A percentile compares a stretch with the other conserved stretches of the same genome.
These are phyloP conservation scores for Columbina picui DNA, from an alignment of 2,113 vertebrate genomes.

Conservation along the genomic window DNA sequence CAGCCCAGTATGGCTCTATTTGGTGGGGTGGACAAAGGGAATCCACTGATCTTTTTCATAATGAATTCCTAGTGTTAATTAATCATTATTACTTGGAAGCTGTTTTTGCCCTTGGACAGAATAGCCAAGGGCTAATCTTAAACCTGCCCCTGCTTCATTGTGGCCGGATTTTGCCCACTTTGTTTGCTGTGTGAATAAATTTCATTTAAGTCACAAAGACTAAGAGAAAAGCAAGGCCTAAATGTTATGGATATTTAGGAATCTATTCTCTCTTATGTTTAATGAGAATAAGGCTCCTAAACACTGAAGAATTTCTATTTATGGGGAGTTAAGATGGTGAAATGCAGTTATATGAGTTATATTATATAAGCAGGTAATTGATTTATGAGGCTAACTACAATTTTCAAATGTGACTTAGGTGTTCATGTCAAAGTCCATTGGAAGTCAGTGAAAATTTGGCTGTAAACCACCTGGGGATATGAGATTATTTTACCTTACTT, in stretches of 20 bases:
- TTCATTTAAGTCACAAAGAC: background rate
- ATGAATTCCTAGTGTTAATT: constrained; percentile 6
- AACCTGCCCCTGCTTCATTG: background rate
- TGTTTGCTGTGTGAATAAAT: background rate
- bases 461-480: background rate
- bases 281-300: background rate
- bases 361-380: background rate
- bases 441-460: background rate
- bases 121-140: background rate
- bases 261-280: background rate
- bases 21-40: background rate
- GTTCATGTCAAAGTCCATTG: background rate
- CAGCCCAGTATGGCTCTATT: background rate
- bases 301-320: background rate
- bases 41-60: background rate
- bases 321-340: background rate
- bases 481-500: background rate
- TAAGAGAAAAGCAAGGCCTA: background rate
- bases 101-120: background rate
- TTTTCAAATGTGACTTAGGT: background rate
- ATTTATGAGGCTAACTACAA: background rate
- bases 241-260: background rate
- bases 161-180: background rate
- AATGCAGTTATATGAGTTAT: background rate
- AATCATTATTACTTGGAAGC: constrained; percentile 10